Conservation (phyloP, 2,113 vertebrate genomes). For the Polypterus senegalus region DNA sequence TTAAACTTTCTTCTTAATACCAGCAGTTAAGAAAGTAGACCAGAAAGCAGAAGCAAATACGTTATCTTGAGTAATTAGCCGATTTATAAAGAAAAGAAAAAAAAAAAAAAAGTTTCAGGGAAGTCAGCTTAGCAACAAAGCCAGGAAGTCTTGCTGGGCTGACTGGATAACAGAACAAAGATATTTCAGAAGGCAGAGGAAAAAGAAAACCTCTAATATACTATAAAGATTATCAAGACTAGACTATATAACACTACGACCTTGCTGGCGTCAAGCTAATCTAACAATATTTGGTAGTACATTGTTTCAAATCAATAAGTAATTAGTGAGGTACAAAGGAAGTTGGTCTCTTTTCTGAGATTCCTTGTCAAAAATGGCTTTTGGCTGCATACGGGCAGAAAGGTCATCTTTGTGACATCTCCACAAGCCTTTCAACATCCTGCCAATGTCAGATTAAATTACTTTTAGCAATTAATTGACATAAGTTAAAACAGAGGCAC, state of each 20-base stretch:
- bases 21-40: too few relatives aligned
- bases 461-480: constrained; percentile 94
- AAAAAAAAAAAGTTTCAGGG: neutral
- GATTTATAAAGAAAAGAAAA: neutral
- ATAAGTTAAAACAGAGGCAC: constrained; percentile 68
- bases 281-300: constrained; percentile 83
- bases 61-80: neutral
- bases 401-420: constrained; percentile 94
- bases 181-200: constrained; percentile 27
- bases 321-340: constrained; percentile 99
- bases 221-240: constrained; percentile 39
- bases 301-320: constrained; percentile 99
- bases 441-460: constrained; percentile 94
- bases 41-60: neutral
- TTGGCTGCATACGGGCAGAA: constrained; percentile 69
- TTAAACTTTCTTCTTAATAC: too few relatives aligned
- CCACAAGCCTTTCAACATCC: constrained; percentile 63
- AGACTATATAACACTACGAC: constrained; percentile 55
- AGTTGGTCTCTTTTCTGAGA: constrained; percentile 73
- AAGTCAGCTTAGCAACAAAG: constrained; percentile 26
- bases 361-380: constrained; percentile 81
- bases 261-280: constrained; percentile 67
- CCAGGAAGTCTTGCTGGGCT: constrained; percentile 32
- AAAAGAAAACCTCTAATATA: constrained; percentile 31
- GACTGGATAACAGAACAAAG: constrained; percentile 33